Base-by-base conservation (phyloP, 2,113 vertebrate species). In the Urocitellus parryii region DNA sequence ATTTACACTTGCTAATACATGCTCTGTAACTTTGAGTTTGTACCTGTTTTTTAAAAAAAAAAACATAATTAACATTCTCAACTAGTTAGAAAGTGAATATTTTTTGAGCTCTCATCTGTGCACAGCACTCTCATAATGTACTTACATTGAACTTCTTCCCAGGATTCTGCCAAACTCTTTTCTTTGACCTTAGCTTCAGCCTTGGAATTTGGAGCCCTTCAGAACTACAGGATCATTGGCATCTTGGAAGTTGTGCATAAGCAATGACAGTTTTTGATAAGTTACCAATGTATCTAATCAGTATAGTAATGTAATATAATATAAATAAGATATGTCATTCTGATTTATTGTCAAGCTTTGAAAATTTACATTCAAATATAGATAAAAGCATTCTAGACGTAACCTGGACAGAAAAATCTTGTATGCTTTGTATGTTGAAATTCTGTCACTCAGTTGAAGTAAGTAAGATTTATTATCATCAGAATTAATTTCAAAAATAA, bases 321-420 rank as follows among this genome's bases (percentile, higher is more conserved):
- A 87, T 32, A 97, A 95, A 92, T 90, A 94, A 83, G 56, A 88
- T 20, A 18, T 95, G 76, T 78, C 96, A 88, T 92, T 91, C 78
- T 78, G 85, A 96, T 88, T 97, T 96, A 96, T 88, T 88, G 81
- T 77, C 58, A 78, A 74, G 89, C 37, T 94, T 25, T 88, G 45
- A 95, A 89, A 92, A 79, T 92, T 95, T 95, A 90, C 42, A 95
- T 90, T 95, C 56, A 88, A 94, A 90, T 96, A 84, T 77, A 88
- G 25, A 94, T 85, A 94, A 96, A 96, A 97, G 74, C 85, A 96
- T 95, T 88, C 88, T 90, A 73, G 10, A 70, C 67, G 1, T 34
- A 84, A 80, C 12, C 24, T 27, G 51, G 95, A 76, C 42, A 92
- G 70, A 91, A 96, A 73, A 81, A 39, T 94, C 61, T 72, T 77